phyloP scores from a whole-genome alignment of 2,797 vertebrate genomes.

The Micrastur ruficollis region DNA sequence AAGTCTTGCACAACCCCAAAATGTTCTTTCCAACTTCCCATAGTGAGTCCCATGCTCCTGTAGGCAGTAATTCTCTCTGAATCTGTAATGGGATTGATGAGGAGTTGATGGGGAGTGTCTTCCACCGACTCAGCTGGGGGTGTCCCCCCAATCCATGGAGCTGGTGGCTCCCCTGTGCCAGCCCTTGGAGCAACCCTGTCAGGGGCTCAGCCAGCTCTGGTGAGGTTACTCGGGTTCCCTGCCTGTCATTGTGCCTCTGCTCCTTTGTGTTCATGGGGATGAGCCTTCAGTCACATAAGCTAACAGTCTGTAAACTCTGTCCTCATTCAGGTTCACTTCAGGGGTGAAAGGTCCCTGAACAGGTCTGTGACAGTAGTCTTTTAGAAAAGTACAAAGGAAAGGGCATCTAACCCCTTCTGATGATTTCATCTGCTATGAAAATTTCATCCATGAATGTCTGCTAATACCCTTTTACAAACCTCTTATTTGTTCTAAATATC shows the following conservation, averaged over 20 bases:
- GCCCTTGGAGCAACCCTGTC: not conserved
- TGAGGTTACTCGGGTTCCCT: not conserved
- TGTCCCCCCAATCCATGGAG: not conserved
- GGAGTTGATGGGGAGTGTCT: not conserved
- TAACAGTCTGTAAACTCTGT: not conserved
- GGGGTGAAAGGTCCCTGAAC: not conserved
- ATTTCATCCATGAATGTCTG: not conserved
- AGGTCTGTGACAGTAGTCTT: not conserved
- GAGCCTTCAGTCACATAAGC: not conserved
- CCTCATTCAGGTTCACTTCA: not conserved
- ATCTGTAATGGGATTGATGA: not conserved
- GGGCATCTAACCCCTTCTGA: not conserved
- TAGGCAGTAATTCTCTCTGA: not conserved
- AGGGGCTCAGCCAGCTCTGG: not conserved
- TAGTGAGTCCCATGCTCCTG: not conserved
- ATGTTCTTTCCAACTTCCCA: not conserved
- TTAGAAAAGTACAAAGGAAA: not conserved
- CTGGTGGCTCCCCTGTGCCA: not conserved
- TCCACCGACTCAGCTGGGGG: not conserved
- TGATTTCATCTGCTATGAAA: not conserved
- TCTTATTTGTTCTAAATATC: not conserved
- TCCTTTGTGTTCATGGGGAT: not conserved
- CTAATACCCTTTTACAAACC: not conserved
- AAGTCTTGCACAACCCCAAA: not conserved
- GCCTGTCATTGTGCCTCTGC: not conserved